These are phyloP conservation scores for Pseudomyrmex flavicornis DNA, from an alignment of 1,140 invertebrate genomes.

Conservation along the genomic window DNA sequence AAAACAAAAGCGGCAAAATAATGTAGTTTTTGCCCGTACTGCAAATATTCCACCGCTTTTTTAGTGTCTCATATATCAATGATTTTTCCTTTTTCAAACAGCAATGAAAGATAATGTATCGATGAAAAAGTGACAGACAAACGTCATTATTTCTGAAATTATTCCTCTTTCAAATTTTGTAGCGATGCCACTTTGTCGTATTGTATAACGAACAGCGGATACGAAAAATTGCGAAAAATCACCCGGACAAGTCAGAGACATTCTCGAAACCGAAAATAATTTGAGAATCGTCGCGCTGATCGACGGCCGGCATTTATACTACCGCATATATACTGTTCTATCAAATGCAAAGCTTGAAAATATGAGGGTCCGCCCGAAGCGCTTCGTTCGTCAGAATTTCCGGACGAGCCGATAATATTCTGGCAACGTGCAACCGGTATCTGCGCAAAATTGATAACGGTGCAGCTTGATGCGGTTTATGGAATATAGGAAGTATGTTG, in stretches of 20 bases:
- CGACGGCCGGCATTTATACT: constrained; percentile 38
- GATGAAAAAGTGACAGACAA: constrained; percentile 6
- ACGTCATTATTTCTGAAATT: neutral
- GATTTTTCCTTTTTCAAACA: constrained; percentile 11
- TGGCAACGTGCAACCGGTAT: constrained; percentile 42
- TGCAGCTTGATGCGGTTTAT: constrained; percentile 42
- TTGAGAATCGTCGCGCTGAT: constrained; percentile 40
- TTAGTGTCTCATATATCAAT: neutral
- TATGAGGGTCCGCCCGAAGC: constrained; percentile 28
- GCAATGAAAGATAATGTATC: no score
- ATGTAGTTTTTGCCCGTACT: constrained; percentile 5
- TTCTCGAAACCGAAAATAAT: constrained; percentile 19
- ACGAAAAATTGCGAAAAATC: constrained; percentile 9
- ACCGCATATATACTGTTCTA: constrained; percentile 38
- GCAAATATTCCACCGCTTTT: constrained; percentile 12
- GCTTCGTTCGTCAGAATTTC: constrained; percentile 56
- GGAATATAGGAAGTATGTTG: constrained; percentile 49
- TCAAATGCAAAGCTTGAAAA: constrained; percentile 54
- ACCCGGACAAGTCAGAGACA: constrained; percentile 39
- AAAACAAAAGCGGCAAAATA: neutral
- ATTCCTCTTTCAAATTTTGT: neutral
- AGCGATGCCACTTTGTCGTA: neutral
- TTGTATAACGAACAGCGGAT: neutral
- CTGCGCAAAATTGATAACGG: constrained; percentile 57
- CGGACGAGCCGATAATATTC: constrained; percentile 52